Conservation (phyloP, 2,888 invertebrate species). For the Hetaerina titia region DNA sequence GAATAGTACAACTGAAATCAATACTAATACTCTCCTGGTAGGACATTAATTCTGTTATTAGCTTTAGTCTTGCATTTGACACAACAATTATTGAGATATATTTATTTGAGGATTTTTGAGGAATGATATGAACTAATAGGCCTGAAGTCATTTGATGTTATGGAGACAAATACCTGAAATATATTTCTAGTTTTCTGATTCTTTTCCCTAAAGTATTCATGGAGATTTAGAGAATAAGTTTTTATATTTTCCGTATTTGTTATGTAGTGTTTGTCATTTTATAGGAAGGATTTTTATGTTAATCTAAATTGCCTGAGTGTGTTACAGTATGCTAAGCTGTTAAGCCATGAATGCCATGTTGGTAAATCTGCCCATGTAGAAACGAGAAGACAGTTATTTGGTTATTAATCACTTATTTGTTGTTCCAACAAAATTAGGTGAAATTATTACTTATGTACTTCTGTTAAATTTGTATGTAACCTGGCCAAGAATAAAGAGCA, state of each 20-base stretch:
- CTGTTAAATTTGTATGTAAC: slow-evolving; percentile 33
- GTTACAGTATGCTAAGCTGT: too few relatives aligned
- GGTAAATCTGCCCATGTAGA: neutral
- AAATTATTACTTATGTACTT: neutral
- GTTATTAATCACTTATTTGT: neutral
- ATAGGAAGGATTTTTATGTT: neutral
- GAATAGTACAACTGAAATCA: too few relatives aligned
- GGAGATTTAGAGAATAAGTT: neutral
- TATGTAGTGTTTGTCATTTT: neutral
- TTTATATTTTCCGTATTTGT: neutral
- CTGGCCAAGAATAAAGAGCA: slow-evolving; percentile 29
- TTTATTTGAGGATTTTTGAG: neutral
- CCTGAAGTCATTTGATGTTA: neutral
- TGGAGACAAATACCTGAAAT: neutral
- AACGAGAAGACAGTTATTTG: neutral
- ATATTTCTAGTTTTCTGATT: neutral
- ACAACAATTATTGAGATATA: neutral
- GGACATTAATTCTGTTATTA: neutral
- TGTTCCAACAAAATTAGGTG: neutral
- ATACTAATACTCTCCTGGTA: neutral
- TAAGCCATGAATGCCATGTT: neutral
- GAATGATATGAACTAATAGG: neutral
- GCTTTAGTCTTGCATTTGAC: neutral
- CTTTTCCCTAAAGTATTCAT: neutral
- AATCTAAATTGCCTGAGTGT: neutral